Evolutionary conservation across 2,888 invertebrate species (phyloP), one percentile per base, ranked within the genome.

Genomic region (Sarcophaga subvicina): DNA sequence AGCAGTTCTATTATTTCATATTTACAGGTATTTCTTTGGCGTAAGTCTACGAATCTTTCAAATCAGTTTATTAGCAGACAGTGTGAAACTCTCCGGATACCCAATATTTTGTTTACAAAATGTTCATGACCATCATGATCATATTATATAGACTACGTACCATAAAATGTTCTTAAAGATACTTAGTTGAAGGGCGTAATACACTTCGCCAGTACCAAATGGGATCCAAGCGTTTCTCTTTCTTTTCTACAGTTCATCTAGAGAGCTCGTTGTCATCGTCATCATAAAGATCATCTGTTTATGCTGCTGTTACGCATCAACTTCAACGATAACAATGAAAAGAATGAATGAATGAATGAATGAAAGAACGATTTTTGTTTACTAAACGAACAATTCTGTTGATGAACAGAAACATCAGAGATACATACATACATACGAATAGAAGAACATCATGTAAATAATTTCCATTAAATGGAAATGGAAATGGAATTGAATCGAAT

Each of bases 331-430:
- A 62, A 73, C 49, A 78, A 69, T 72, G 54, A 78, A 62, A 62
- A 62, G 5, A 8, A 62, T 8, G 4, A 22, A 20, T 10, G 17
- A 62, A n/a, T 20, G 62, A 62, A 20, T 62, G 10, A 22, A 20
- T 22, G n/a, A 20, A n/a, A 20, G 22, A 20, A 83, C 2, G 62
- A 63, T 83, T 62, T 76, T 77, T 87, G 80, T 87, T 87, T 84
- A 84, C 81, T 75, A 54, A 84, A 75, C 12, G 67, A 54, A 54
- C 84, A 84, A 81, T 84, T 77, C 27, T 86, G 62, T 72, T 83
- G 59, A 71, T 72, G 77, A 75, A 78, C 82, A 54, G 69, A 54
- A 54, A 54, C 17, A 17, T 77, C 12, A 59, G 37, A 73, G 63
- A 77, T 54, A 20, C 37, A 10, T 37, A 77, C 11, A 20, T 27